These are phyloP conservation scores for Caenorhabditis sp. DNA, from an alignment of 2,888 invertebrate species.

Conservation along the genomic window DNA sequence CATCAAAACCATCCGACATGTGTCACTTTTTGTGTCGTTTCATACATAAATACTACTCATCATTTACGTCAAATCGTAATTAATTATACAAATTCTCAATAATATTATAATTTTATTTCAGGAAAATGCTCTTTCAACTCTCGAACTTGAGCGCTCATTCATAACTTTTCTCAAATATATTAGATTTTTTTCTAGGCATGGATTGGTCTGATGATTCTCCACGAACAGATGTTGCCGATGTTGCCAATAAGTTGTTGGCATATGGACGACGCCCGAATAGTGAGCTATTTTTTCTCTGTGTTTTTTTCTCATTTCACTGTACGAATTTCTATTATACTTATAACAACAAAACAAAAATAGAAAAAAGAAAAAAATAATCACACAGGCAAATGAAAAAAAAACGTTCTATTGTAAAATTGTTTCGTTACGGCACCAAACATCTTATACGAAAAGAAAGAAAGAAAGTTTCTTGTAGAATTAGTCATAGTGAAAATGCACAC, in stretches of 20 bases:
- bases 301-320: slow-evolving; percentile 1
- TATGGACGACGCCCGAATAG: slow-evolving; percentile 1
- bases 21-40: background rate
- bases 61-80: background rate
- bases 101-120: background rate
- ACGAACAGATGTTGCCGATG: slow-evolving; percentile 9
- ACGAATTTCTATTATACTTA: background rate
- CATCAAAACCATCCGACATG: background rate
- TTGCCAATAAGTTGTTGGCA: slow-evolving; percentile 2
- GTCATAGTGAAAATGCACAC: background rate
- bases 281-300: background rate
- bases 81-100: background rate
- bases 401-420: slow-evolving; percentile 1
- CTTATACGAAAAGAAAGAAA: background rate
- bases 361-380: slow-evolving; percentile 1
- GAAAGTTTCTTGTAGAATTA: slow-evolving; percentile 1
- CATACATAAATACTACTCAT: background rate
- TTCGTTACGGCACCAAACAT: background rate
- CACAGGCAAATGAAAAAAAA: background rate
- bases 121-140: no score
- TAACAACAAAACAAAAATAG: background rate
- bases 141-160: no score
- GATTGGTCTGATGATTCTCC: slow-evolving; percentile 2
- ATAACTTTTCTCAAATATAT: background rate
- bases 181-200: background rate